Evolutionary conservation across 2,797 vertebrate genomes (phyloP), one percentile per base, ranked within the genome.

Genomic region (Alauda arvensis): DNA sequence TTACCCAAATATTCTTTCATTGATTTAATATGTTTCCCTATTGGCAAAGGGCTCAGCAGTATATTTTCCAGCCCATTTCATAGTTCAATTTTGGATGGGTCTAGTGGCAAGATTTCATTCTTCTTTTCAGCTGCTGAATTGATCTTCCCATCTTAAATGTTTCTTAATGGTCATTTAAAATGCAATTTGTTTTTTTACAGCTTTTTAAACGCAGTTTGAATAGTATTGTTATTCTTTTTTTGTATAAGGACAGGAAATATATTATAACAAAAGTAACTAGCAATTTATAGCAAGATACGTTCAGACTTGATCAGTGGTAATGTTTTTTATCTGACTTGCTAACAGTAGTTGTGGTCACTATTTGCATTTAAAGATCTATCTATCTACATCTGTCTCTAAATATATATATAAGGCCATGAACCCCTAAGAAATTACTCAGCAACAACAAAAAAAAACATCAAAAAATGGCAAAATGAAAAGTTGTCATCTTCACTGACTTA

Each of bases 141-240:
- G 88, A 93, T 96, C 67, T 65, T 89, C 48, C 53, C 70, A 49
- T 88, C 75, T 78, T 57, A 89, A 90, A 90, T 81, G 52, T 74
- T 90, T 92, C 83, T 79, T 89, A 91, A 85, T 83, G 63, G 81
- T 89, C 33, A 91, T 78, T 88, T 94, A 67, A 93, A 93, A 81
- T 67, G 24, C 25, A 72, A 6, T 94, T 88, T 92, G 49, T 72
- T 83, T 77, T 67, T 80, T 90, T 89, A 88, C 53, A 56, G 45
- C 51, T 92, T 89, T 94, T 88, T 13, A 77, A 93, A 85, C 70
- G 33, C 16, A 45, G 23, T 74, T 78, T 74, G 55, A 71, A 40
- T 65, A 70, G 15, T 45, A 57, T 33, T 88, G 52, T 78, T 80
- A 59, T 74, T 87, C 34, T 77, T 91, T 77, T 75, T 33, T 88